A percentile compares a stretch with the other conserved stretches of the same genome.
Evolutionary conservation across 2,888 invertebrate species (phyloP).

Genomic region (Thecophora atra): DNA sequence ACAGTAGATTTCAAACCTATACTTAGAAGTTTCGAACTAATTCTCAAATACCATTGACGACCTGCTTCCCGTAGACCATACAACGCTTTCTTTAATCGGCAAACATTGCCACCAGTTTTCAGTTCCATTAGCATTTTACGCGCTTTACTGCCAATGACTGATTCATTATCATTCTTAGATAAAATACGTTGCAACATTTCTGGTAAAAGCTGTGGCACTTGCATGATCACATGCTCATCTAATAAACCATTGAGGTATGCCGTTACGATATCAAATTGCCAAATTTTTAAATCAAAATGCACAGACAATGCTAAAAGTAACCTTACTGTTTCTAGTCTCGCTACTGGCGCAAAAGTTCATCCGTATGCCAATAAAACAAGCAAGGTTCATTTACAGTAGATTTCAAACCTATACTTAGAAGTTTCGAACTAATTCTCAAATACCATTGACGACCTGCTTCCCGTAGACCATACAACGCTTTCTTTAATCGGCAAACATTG

Average conservation of each 20-base stretch:
- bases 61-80: conserved; percentile 38
- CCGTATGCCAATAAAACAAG: conserved; percentile 34
- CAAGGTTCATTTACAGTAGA: conserved; percentile 70
- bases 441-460: conserved; percentile 40
- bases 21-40: conserved; percentile 30
- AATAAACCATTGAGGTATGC: conserved; percentile 13
- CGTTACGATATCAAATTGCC: conserved; percentile 14
- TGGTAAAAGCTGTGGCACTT: background rate
- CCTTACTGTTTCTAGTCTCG: conserved; percentile 38
- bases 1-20: background rate
- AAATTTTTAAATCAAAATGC: conserved; percentile 11
- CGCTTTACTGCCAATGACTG: conserved; percentile 21
- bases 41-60: conserved; percentile 37
- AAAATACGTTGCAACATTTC: conserved; percentile 12
- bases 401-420: conserved; percentile 38
- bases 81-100: conserved; percentile 38
- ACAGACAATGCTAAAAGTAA: conserved; percentile 36
- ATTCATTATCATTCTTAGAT: conserved; percentile 24
- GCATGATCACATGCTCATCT: conserved; percentile 6
- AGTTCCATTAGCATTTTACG: conserved; percentile 26
- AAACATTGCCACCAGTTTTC: conserved; percentile 35
- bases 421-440: conserved; percentile 35
- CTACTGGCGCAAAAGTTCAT: conserved; percentile 41
- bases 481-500: conserved; percentile 39
- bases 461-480: conserved; percentile 41